phyloP scores from a whole-genome alignment of 2,797 vertebrate genomes.

The Erethizon dorsatum region DNA sequence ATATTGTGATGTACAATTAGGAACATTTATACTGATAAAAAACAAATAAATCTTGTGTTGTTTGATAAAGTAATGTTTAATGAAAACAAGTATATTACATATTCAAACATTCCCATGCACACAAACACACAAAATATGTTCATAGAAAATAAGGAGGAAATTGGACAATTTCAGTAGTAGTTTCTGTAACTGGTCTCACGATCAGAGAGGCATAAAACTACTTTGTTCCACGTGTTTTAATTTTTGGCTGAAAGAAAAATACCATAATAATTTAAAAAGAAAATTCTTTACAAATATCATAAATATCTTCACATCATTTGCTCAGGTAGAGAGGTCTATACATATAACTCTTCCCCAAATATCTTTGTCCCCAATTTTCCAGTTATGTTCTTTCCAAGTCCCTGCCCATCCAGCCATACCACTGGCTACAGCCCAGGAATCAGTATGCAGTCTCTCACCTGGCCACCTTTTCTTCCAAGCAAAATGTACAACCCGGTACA shows the following conservation, averaged over 20 bases:
- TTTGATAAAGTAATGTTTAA: background rate
- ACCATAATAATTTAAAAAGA: background rate
- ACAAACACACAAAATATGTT: background rate
- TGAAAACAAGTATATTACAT: background rate
- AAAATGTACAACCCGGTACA: background rate
- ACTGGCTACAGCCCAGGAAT: no score
- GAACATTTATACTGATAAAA: background rate
- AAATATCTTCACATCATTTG: no score
- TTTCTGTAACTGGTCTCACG: background rate
- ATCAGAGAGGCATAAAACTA: background rate
- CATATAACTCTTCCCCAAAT: background rate
- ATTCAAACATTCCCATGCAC: background rate
- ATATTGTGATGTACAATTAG: background rate
- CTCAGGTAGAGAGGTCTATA: background rate
- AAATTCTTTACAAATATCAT: background rate
- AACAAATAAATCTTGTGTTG: background rate
- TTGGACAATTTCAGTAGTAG: background rate
- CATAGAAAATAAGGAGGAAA: background rate
- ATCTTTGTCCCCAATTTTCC: background rate
- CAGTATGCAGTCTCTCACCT: background rate
- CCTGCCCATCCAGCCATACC: no score
- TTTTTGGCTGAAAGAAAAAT: background rate
- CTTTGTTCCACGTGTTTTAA: no score
- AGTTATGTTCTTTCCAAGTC: no score
- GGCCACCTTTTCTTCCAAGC: background rate